Percentiles rank a stretch among this genome's conserved stretches.
Evolutionary conservation across 1,140 invertebrate genomes (phyloP).

Genomic region (Apis cerana): DNA sequence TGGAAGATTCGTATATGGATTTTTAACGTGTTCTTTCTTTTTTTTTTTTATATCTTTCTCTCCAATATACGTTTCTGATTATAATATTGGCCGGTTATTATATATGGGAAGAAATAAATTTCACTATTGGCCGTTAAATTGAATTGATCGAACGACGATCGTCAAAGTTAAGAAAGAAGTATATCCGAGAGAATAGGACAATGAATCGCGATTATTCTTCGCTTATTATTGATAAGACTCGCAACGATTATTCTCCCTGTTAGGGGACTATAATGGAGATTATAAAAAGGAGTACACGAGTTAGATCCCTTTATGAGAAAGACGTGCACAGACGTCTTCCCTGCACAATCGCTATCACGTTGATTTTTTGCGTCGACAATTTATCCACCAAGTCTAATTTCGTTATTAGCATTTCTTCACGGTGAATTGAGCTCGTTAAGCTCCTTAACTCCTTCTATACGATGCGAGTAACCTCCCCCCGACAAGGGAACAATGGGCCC

Average conservation of each 20-base stretch:
- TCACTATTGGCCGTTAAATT: too few relatives aligned
- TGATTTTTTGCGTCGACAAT: neutral
- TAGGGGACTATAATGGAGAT: neutral
- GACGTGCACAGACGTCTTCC: neutral
- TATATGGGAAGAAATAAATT: too few relatives aligned
- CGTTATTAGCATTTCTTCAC: constrained; percentile 41
- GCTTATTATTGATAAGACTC: too few relatives aligned
- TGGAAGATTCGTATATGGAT: too few relatives aligned
- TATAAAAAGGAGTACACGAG: neutral
- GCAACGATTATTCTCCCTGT: neutral
- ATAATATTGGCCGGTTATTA: too few relatives aligned
- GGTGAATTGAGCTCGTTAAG: constrained; percentile 28
- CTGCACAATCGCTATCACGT: neutral
- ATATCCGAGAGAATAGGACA: too few relatives aligned
- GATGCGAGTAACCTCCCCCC: neutral
- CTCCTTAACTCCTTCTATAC: neutral
- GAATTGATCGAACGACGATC: too few relatives aligned
- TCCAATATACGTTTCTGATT: too few relatives aligned
- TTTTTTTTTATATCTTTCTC: too few relatives aligned
- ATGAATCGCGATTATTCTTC: too few relatives aligned
- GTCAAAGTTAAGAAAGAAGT: too few relatives aligned
- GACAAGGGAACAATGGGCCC: constrained; percentile 1
- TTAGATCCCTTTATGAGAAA: neutral
- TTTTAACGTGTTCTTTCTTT: too few relatives aligned
- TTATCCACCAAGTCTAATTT: constrained; percentile 18